Base-by-base conservation (phyloP, 2,797 vertebrate genomes). In the Synaphobranchus kaupii region DNA sequence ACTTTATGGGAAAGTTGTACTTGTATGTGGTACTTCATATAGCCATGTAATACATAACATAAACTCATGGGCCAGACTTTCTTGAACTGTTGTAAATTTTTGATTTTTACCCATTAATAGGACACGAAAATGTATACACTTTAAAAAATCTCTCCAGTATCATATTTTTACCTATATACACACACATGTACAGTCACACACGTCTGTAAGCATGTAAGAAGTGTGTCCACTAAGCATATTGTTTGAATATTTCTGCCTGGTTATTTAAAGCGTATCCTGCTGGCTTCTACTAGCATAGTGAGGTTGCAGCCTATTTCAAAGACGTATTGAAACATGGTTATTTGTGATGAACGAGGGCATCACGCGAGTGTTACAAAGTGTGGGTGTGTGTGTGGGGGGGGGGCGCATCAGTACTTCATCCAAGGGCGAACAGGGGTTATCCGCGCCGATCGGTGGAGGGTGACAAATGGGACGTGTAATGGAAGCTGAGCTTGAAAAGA, bases 391-490 rank as follows among this genome's bases (percentile, higher is more conserved):
- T 68, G 63, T 54, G 73, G 34, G 4, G 28, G 44, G 66, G 28
- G 83, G 28, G 0, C 84, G 87, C 68, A 82, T 73, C 58, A 81
- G 31, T 82, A 58, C 80, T 87, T 87, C 83, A 90, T 84, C 58
- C 78, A 88, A 86, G 86, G 86, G 84, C n/a, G 58, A 22, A 39
- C 31, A 52, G 81, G 54, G 86, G 48, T 86, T 39, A 63, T 85
- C 86, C 80, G 31, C 56, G 73, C 73, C 87, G 31, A 56, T 85
- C 87, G 84, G 88, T 81, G 89, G 86, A 86, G 78, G 82, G 76
- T 90, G 87, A 90, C 90, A 86, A 91, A 89, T 87, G 87, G 83
- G 85, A 86, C 20, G 56, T 84, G 48, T 71, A 88, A 86, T 88
- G 84, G 88, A 89, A 83, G 87, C 31, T 15, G 83, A 89, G 85